A percentile compares a stretch with the other conserved stretches of the same genome.
phyloP scores from a whole-genome alignment of 2,797 vertebrate genomes.

The Lates japonicus region DNA sequence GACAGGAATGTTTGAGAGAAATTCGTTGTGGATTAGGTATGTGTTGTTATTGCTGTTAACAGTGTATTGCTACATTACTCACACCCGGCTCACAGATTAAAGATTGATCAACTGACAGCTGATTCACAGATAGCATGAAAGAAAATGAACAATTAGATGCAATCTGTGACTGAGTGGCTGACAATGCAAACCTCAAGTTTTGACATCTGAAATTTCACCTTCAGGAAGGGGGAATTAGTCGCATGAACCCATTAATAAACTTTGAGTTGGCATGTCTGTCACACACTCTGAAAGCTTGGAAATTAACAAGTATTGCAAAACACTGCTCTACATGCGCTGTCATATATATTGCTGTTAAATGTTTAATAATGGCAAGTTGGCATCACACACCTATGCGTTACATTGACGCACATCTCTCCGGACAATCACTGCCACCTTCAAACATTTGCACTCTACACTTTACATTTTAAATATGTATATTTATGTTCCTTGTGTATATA shows the following conservation, averaged over 20 bases:
- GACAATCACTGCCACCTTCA: too few relatives aligned
- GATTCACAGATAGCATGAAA: slow-evolving; percentile 24
- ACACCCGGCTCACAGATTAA: neutral
- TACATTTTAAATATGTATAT: too few relatives aligned
- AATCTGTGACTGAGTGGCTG: slow-evolving; percentile 10
- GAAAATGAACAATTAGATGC: slow-evolving; percentile 8
- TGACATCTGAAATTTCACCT: neutral
- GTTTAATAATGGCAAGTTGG: neutral
- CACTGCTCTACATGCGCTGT: neutral
- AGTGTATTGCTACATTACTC: neutral
- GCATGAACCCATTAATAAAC: neutral
- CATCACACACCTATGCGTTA: neutral
- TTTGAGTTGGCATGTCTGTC: neutral
- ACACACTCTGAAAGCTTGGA: neutral
- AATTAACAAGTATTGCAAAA: neutral
- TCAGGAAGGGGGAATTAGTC: neutral
- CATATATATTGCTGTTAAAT: neutral
- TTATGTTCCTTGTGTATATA: too few relatives aligned
- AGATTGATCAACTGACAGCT: neutral
- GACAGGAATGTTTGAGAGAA: neutral
- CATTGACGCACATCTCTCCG: too few relatives aligned
- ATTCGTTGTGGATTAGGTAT: neutral
- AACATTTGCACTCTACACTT: too few relatives aligned
- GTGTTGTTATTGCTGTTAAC: neutral
- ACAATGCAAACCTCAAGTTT: neutral